Percentiles rank a stretch among this genome's conserved stretches.
Conservation (phyloP, 2,888 invertebrate genomes). For the Trichopoda pennipes region DNA sequence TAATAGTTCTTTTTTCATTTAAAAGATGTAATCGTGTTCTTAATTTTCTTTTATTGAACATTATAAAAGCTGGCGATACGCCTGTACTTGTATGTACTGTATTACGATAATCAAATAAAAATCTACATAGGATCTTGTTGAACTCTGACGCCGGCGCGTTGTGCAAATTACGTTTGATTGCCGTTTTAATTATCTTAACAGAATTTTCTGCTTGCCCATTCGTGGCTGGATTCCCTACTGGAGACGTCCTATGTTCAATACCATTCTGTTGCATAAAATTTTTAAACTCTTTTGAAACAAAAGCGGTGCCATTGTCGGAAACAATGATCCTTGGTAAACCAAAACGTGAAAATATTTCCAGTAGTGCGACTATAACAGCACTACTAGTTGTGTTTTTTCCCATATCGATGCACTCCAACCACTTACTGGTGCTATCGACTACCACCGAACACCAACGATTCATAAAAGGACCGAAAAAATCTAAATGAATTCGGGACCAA, state of each 20-base stretch:
- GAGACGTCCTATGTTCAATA: background rate
- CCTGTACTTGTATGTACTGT: constrained; percentile 2
- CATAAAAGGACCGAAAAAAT: no score
- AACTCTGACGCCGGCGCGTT: background rate
- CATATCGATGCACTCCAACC: no score
- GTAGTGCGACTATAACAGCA: constrained; percentile 46
- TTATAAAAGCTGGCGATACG: background rate
- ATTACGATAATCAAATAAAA: background rate
- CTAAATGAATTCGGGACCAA: no score
- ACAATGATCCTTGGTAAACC: constrained; percentile 70
- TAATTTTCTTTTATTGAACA: constrained; percentile 10
- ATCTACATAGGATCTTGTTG: background rate
- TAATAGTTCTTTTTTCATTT: background rate
- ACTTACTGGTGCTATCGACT: no score
- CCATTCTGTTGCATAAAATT: background rate
- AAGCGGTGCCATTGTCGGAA: constrained; percentile 70
- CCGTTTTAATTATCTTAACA: background rate
- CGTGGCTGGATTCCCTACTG: background rate
- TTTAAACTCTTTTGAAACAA: constrained; percentile 2
- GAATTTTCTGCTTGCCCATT: constrained; percentile 10
- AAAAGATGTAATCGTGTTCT: background rate
- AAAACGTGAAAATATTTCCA: constrained; percentile 70
- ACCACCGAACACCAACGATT: no score
- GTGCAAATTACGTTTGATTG: background rate
- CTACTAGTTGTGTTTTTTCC: constrained; percentile 65